phyloP scores from a whole-genome alignment of 2,113 vertebrate species.

The Alosa alosa region DNA sequence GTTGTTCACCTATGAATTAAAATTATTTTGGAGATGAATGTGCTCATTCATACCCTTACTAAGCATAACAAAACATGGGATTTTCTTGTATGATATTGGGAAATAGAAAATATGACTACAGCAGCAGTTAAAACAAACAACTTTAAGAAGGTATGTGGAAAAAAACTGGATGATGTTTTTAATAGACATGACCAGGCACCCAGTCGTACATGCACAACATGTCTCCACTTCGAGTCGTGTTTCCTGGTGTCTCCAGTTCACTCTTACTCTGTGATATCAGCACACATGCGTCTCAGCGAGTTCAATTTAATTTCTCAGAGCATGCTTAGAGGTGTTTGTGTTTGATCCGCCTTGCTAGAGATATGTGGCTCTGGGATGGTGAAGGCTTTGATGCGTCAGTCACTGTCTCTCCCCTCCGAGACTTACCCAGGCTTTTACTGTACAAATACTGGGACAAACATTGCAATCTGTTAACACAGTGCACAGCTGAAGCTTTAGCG shows the following conservation, averaged over 20 bases:
- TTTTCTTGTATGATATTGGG: neutral
- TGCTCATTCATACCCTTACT: neutral
- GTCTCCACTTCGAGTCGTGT: neutral
- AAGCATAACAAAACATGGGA: neutral
- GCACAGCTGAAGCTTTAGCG: neutral
- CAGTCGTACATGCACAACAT: neutral
- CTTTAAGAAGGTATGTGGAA: neutral
- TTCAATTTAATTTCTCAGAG: slow-evolving; percentile 23
- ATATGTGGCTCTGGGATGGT: slow-evolving; percentile 18
- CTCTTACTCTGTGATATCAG: neutral
- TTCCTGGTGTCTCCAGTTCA: neutral
- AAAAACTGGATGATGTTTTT: neutral
- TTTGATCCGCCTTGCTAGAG: slow-evolving; percentile 34
- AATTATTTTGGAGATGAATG: neutral
- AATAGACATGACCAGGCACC: neutral
- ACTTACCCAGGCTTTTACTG: slow-evolving; percentile 29
- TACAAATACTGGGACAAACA: slow-evolving; percentile 22
- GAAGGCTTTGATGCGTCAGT: slow-evolving; percentile 41
- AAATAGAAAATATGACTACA: neutral
- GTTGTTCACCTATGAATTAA: neutral
- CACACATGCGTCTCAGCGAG: neutral
- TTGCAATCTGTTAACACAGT: slow-evolving; percentile 8
- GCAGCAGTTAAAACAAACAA: neutral
- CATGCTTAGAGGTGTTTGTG: slow-evolving; percentile 7
- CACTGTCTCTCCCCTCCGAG: slow-evolving; percentile 26